Base-by-base conservation (phyloP, 2,113 vertebrate species). In the Haliaeetus leucogaster region DNA sequence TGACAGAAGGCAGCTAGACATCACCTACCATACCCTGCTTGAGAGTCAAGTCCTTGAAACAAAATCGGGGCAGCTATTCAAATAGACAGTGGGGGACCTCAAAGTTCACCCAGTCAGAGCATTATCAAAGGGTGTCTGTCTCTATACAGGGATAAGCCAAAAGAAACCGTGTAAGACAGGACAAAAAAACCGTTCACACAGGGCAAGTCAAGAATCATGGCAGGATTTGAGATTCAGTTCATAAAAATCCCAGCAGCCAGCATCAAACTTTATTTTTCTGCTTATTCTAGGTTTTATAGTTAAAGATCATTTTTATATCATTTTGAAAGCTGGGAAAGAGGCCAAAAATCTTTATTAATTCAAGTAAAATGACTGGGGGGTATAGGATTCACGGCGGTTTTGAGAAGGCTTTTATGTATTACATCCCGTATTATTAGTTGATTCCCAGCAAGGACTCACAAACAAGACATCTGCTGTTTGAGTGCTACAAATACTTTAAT, bases 321-420 rank as follows among this genome's bases (percentile, higher is more conserved):
- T 29, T 82, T 80, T 80, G 45, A 94, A 93, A 90, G 56, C 50
- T 88, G 36, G 21, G 55, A 77, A 82, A 73, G 66, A 90, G 56
- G 56, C 47, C 16, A 76, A 85, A 59, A 77, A 19, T n/a, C 38
- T 65, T 85, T 52, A 58, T 63, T 63, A 74, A 65, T 32, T 70
- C 56, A 59, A 70, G 50, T 29, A 40, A 80, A 94, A 55, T 0
- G 8, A 38, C 50, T 17, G 48, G 3, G 29, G 42, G 61, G 71
- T 11, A 50, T 17, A n/a, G 47, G 48, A 42, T 8, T 40, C 25
- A 9, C 0, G 13, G 42, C 0, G 1, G n/a, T 29, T 40, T 56
- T 43, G 45, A 52, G 72, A 77, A 71, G 34, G 65, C 16, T 79
- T 79, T 85, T 42, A 10, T 3, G 1, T 7, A 15, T 38, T 66